Evolutionary conservation across 2,113 vertebrate species (phyloP).

Genomic region (Forbesichthys papilliferus): DNA sequence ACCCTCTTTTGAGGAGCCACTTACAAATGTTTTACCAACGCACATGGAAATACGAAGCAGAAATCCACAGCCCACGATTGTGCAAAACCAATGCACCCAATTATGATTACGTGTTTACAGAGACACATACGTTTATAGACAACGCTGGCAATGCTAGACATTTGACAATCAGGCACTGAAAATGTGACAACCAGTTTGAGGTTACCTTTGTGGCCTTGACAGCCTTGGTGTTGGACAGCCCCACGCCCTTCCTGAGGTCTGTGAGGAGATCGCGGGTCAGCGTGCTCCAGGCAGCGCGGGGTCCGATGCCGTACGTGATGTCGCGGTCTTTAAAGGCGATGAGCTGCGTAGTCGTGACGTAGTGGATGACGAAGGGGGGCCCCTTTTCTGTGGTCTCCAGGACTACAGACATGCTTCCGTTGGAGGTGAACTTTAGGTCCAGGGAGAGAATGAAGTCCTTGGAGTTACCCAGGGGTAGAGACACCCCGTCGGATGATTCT

Average conservation of each 20-base stretch:
- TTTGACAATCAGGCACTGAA: no score
- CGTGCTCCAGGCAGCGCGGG: conserved; percentile 86
- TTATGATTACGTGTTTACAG: no score
- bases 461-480: conserved; percentile 86
- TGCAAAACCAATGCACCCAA: no score
- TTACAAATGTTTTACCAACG: no score
- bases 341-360: conserved; percentile 86
- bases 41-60: no score
- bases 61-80: no score
- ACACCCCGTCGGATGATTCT: conserved; percentile 89
- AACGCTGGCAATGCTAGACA: no score
- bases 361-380: conserved; percentile 88
- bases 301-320: conserved; percentile 90
- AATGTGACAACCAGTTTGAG: background rate
- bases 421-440: conserved; percentile 88
- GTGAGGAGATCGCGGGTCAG: conserved; percentile 93
- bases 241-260: conserved; percentile 93
- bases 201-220: conserved; percentile 88
- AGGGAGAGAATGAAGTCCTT: conserved; percentile 95
- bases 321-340: conserved; percentile 87
- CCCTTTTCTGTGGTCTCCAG: conserved; percentile 93
- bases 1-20: no score
- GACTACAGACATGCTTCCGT: conserved; percentile 90
- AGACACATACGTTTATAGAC: no score
- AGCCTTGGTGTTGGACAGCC: conserved; percentile 96